Percentiles rank a stretch among this genome's conserved stretches.
These are phyloP conservation scores for Apus apus DNA, from an alignment of 2,113 vertebrate species.

Conservation along the genomic window DNA sequence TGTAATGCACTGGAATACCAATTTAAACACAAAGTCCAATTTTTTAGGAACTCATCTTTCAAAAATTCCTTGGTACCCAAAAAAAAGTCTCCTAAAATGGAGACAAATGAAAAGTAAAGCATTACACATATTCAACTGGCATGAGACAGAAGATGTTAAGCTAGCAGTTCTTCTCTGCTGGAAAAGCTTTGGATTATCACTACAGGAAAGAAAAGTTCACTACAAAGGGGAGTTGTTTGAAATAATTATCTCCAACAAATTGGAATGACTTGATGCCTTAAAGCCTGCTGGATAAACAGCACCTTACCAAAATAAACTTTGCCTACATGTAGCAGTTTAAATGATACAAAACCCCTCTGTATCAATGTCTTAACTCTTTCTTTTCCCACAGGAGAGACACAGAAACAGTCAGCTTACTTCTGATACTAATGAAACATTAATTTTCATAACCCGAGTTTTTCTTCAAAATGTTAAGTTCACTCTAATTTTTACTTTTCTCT, in stretches of 20 bases:
- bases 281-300: background rate
- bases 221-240: background rate
- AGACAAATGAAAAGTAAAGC: background rate
- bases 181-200: background rate
- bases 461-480: background rate
- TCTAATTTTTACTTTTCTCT: background rate
- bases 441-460: background rate
- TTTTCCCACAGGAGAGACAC: background rate
- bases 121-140: fast-evolving
- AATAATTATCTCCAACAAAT: background rate
- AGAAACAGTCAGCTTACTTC: background rate
- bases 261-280: background rate
- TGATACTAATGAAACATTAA: background rate
- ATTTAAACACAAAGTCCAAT: background rate
- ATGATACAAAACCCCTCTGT: fast-evolving
- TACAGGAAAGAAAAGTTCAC: background rate
- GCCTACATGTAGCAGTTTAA: fast-evolving
- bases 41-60: background rate
- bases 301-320: background rate
- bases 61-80: background rate
- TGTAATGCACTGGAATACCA: background rate
- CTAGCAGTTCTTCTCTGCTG: background rate
- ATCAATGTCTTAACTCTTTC: background rate
- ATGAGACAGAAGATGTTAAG: background rate
- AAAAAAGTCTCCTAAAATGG: background rate